A percentile compares a stretch with the other conserved stretches of the same genome.
Conservation (phyloP, 2,797 vertebrate species). For the Cryptoprocta ferox region DNA sequence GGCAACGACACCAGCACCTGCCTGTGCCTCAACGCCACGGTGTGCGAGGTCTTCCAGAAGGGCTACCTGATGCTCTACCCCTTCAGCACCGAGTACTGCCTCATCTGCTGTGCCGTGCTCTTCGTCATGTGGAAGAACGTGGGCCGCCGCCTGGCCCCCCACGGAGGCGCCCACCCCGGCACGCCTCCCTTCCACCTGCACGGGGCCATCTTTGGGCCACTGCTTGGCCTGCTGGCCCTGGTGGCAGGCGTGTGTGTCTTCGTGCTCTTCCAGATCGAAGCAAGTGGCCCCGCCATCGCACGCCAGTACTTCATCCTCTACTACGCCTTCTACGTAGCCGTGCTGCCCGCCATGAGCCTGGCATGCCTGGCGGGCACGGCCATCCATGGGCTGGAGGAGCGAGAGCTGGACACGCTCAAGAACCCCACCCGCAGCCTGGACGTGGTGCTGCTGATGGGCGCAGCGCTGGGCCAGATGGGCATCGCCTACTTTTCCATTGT, state of each 20-base stretch:
- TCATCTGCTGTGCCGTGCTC: slow-evolving; percentile 91
- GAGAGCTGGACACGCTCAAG: slow-evolving; percentile 86
- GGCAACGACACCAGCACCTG: slow-evolving; percentile 82
- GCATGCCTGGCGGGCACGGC: slow-evolving; percentile 87
- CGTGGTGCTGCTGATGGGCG: slow-evolving; percentile 89
- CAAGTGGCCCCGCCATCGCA: slow-evolving; percentile 67
- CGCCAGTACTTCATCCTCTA: slow-evolving; percentile 88
- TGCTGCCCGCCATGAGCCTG: slow-evolving; percentile 91
- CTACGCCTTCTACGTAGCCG: slow-evolving; percentile 89
- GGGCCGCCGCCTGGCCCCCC: slow-evolving; percentile 85
- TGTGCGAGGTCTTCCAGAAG: slow-evolving; percentile 90
- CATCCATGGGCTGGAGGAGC: slow-evolving; percentile 89
- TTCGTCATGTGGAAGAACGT: slow-evolving; percentile 97
- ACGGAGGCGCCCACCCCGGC: neutral
- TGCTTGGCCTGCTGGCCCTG: slow-evolving; percentile 87
- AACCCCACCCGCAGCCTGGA: slow-evolving; percentile 95
- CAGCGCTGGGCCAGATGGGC: slow-evolving; percentile 90
- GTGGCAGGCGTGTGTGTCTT: slow-evolving; percentile 87
- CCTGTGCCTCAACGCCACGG: slow-evolving; percentile 81
- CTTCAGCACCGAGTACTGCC: slow-evolving; percentile 94
- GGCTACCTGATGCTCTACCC: slow-evolving; percentile 94
- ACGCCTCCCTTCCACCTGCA: slow-evolving; percentile 82
- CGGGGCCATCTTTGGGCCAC: slow-evolving; percentile 86
- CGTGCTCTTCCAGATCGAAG: slow-evolving; percentile 92
- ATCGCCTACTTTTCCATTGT: slow-evolving; percentile 94